Evolutionary conservation across 2,888 invertebrate species (phyloP), one percentile per base, ranked within the genome.

Genomic region (Apamea sordens): DNA sequence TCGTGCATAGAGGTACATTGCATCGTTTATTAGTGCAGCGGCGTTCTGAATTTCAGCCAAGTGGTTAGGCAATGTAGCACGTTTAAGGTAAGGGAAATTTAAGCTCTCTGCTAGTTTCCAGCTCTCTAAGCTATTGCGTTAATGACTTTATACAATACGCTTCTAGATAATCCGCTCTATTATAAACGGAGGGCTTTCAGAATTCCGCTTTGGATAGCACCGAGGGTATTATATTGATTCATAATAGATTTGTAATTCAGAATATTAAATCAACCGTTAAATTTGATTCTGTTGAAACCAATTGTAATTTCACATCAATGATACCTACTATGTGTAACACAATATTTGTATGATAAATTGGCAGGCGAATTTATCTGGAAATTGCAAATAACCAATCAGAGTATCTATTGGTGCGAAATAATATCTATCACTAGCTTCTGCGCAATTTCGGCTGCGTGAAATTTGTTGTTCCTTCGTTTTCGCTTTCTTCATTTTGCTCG

Each of bases 1-100:
- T 82, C 79, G 85, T 88, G 86, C 85, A 88, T 86, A 82, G 79
- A 85, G 82, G 83, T 76, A 79, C 81, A 82, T 75, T 81, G 79
- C 68, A 80, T 75, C 85, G 84, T 89, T 88, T 90, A 88, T 89
- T 88, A 88, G 77, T 76, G 76, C 81, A 77, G 78, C 72, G 76
- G 77, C 70, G 82, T 80, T 85, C 80, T 86, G 85, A 88, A 89
- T 88, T 86, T 87, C 84, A 85, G 88, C 86, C 88, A 91, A 90
- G 85, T 90, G 77, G 83, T 85, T 73, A 79, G 69, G 85, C 77
- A 82, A 74, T 80, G 80, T 82, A 74, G 83, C 83, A 76, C 76
- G 59, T 77, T 75, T 77, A 79, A 83, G 78, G 83, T 87, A 85
- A 87, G 65, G 80, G 74, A 79, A 79, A 86, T 86, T 69, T 65